Evolutionary conservation across 2,888 invertebrate genomes (phyloP), one percentile per base, ranked within the genome.

Genomic region (Tachina grossa): DNA sequence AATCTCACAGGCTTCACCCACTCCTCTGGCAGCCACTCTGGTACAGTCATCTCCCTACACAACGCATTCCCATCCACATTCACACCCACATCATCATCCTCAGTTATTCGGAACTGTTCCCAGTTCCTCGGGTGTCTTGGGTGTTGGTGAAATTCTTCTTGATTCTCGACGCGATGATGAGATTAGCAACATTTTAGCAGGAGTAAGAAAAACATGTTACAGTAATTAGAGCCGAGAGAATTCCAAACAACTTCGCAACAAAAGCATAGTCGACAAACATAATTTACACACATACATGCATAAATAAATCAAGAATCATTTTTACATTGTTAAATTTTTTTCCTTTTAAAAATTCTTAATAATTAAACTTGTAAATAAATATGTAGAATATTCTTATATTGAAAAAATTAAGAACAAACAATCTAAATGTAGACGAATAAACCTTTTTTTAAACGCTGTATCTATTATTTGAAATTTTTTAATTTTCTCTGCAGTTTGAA

Each of bases 101-200:
- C 86, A 84, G 53, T 22, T 86, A 19, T 82, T 82, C 39, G 72
- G 80, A 13, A 43, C 63, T 41, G 72, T 79, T 45, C 65, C 76
- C 10, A 83, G 68, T 72, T 45, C 76, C 1, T 43, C 81, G 9
- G 22, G 74, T 6, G 86, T 77, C 13, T 49, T 84, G 19, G 86
- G 87, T 10, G 83, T 85, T 55, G 87, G 85, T 9, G 91, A 90
- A 45, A 88, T 91, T 87, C 83, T 90, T 5, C 90, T 91, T 45
- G 94, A 94, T 68, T 93, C 93, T n/a, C 95, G 96, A 88, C 95
- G 95, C 74, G 97, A 97, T 87, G 97, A 97, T 87, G 97, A 97
- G 91, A 97, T 97, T 93, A 97, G 97, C 93, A 97, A 97, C 89
- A 97, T 97, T 89, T 93, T 97, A 86, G 97, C 97, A 6, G 97